Evolutionary conservation across 2,797 vertebrate species (phyloP).

Genomic region (Xyrichtys novacula): DNA sequence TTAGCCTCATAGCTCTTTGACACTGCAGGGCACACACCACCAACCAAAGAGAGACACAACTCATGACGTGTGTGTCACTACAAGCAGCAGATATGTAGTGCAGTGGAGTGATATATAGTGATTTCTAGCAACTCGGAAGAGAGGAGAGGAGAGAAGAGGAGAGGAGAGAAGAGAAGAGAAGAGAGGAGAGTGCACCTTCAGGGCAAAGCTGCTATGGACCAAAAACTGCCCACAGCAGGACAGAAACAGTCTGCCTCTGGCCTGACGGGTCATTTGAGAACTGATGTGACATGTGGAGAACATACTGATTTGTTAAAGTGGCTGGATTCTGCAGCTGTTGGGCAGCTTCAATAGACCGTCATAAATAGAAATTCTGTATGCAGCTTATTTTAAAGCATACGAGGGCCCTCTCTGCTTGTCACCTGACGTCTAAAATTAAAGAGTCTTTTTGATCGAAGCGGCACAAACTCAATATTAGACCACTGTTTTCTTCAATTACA

Average conservation of each 20-base stretch:
- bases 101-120: conserved; percentile 38
- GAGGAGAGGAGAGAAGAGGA: no score
- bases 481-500: no score
- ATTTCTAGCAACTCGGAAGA: conserved; percentile 46
- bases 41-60: conserved; percentile 25
- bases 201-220: conserved; percentile 28
- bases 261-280: conserved; percentile 23
- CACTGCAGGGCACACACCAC: conserved; percentile 2
- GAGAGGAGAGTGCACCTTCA: conserved; percentile 27
- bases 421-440: no score
- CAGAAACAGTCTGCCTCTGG: conserved; percentile 18
- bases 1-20: conserved; percentile 9
- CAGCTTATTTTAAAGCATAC: not conserved
- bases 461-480: no score
- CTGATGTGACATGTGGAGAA: conserved; percentile 28
- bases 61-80: conserved; percentile 26
- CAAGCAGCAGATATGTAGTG: conserved; percentile 43
- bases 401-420: no score
- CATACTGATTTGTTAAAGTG: conserved; percentile 13
- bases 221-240: conserved; percentile 36
- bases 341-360: not conserved
- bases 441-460: no score
- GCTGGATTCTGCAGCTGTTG: conserved; percentile 2
- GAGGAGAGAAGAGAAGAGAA: no score
- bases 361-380: not conserved